Conservation (phyloP, 2,888 invertebrate genomes). For the Ectropis crepuscularia region DNA sequence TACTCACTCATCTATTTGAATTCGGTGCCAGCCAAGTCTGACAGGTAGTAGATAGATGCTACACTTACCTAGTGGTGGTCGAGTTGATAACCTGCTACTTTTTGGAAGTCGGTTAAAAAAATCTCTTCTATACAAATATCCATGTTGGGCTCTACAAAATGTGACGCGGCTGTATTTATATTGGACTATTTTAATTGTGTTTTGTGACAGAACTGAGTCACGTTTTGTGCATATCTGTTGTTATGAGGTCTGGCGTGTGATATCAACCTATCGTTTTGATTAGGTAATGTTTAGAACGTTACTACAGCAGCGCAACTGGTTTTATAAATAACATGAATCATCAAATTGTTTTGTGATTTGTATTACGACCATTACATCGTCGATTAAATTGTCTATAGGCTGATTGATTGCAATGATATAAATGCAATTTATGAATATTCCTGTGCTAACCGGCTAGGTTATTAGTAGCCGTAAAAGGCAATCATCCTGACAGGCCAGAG, state of each 20-base stretch:
- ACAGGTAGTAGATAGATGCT: too few species aligned
- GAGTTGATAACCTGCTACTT: too few species aligned
- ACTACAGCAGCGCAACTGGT: background rate
- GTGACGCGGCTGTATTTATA: background rate
- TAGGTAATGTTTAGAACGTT: constrained; percentile 5
- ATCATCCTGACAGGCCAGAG: background rate
- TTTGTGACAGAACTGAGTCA: constrained; percentile 8
- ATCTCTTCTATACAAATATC: too few species aligned
- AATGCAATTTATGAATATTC: too few species aligned
- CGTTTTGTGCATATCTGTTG: constrained; percentile 23
- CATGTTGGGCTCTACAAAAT: too few species aligned
- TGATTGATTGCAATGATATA: background rate
- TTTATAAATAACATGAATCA: background rate
- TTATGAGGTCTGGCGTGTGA: constrained; percentile 18
- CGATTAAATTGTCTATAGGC: constrained; percentile 5
- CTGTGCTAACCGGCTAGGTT: too few species aligned
- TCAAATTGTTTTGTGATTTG: background rate
- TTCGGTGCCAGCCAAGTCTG: too few species aligned
- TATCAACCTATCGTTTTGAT: constrained; percentile 8
- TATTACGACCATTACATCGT: background rate
- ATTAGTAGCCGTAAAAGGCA: background rate
- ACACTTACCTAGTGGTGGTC: too few species aligned
- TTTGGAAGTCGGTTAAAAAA: too few species aligned
- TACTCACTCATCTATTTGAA: too few species aligned
- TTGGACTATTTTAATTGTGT: constrained; percentile 1